phyloP scores from a whole-genome alignment of 2,888 invertebrate genomes.

The Cataglyphis albicans region DNA sequence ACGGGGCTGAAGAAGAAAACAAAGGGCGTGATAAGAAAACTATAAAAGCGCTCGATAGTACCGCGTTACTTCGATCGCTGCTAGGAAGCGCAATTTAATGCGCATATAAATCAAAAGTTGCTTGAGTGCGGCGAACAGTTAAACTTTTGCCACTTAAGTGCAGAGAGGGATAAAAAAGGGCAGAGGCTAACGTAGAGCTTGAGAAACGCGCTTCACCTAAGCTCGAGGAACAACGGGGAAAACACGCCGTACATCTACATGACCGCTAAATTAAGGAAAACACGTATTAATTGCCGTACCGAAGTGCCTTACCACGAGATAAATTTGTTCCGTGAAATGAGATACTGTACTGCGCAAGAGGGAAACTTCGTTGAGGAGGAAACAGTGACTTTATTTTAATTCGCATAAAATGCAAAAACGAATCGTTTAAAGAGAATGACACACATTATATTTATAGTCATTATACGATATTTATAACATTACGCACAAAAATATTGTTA shows the following conservation, averaged over 20 bases:
- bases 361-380: neutral
- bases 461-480: neutral
- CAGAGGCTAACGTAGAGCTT: neutral
- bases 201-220: neutral
- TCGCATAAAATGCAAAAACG: neutral
- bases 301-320: neutral
- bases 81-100: constrained; percentile 54
- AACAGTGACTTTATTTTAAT: neutral
- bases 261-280: constrained; percentile 41
- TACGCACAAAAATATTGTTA: neutral
- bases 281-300: constrained; percentile 34
- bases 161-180: neutral
- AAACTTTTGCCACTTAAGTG: constrained; percentile 52
- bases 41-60: constrained; percentile 43
- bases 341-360: neutral
- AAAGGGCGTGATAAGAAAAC: constrained; percentile 24
- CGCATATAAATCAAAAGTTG: constrained; percentile 69
- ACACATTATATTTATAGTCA: too few relatives aligned
- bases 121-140: constrained; percentile 39
- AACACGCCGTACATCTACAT: constrained; percentile 12
- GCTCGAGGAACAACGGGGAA: neutral
- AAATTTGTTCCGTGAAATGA: constrained; percentile 16
- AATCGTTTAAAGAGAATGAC: neutral
- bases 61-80: constrained; percentile 11
- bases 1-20: constrained; percentile 1